phyloP scores from a whole-genome alignment of 2,113 vertebrate genomes.

The Syngnathus floridae region DNA sequence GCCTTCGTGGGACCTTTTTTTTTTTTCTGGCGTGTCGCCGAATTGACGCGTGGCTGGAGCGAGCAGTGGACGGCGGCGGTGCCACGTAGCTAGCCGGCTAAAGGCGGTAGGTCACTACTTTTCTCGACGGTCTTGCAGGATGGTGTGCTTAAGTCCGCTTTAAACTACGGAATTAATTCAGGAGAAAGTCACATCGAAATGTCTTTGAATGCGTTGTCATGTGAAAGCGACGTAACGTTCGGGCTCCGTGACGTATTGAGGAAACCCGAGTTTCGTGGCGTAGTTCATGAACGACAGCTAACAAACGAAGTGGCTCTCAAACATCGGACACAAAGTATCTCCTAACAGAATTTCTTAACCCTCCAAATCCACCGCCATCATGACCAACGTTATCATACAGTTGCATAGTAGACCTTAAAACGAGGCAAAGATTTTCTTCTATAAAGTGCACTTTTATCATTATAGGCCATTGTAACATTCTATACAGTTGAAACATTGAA shows the following conservation, averaged over 20 bases:
- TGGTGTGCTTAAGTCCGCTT: background rate
- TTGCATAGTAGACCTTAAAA: no score
- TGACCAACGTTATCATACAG: no score
- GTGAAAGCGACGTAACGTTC: background rate
- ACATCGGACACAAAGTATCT: no score
- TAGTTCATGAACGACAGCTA: background rate
- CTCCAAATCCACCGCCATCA: no score
- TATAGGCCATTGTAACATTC: no score
- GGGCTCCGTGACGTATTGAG: background rate
- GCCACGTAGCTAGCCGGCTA: conserved; percentile 46
- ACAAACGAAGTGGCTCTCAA: background rate
- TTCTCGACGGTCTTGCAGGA: background rate
- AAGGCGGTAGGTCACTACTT: background rate
- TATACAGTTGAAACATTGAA: no score
- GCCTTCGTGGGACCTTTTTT: background rate
- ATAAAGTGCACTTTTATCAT: no score
- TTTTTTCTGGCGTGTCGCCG: background rate
- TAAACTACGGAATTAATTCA: background rate
- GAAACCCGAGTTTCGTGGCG: background rate
- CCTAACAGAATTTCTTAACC: no score
- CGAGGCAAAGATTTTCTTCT: no score
- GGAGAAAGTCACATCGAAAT: background rate
- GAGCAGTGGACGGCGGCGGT: conserved; percentile 7
- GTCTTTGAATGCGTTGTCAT: background rate
- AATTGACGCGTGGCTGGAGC: background rate